Evolutionary conservation across 2,797 vertebrate genomes (phyloP).

Genomic region (Geotria australis): DNA sequence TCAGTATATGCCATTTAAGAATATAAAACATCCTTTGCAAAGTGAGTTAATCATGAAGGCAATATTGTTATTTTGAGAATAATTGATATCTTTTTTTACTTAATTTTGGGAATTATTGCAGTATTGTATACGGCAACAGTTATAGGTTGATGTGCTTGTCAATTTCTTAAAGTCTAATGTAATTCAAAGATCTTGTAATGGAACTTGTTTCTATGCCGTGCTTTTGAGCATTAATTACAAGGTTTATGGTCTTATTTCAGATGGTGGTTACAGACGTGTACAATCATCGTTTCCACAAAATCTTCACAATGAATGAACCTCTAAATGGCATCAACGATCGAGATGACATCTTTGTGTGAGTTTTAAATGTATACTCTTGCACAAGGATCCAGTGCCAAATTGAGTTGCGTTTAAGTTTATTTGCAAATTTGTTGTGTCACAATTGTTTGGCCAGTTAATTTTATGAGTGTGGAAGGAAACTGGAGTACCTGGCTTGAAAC

Average conservation of each 20-base stretch:
- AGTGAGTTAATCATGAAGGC: neutral
- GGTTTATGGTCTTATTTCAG: constrained; percentile 11
- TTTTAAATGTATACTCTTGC: constrained; percentile 4
- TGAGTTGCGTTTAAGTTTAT: too few species aligned
- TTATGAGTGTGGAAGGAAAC: too few species aligned
- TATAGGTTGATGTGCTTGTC: too few species aligned
- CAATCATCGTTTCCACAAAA: constrained; percentile 92
- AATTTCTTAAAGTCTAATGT: neutral
- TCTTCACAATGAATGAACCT: constrained; percentile 87
- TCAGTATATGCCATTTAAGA: constrained; percentile 2
- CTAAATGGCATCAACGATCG: constrained; percentile 95
- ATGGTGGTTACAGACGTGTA: constrained; percentile 95
- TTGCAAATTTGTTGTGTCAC: constrained; percentile 3
- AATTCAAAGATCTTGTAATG: constrained; percentile 4
- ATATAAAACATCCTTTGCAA: constrained; percentile 2
- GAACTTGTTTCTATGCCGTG: too few species aligned
- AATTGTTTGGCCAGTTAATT: too few species aligned
- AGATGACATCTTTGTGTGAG: constrained; percentile 96
- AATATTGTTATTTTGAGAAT: constrained; percentile 7
- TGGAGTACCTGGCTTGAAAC: too few species aligned
- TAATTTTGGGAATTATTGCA: too few species aligned
- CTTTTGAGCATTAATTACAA: too few species aligned
- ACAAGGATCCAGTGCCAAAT: too few species aligned
- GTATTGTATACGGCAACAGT: constrained; percentile 4
- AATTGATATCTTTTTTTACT: too few species aligned